Evolutionary conservation across 1,140 invertebrate genomes (phyloP), one percentile per base, ranked within the genome.

Genomic region (Harlomillsia oculata): DNA sequence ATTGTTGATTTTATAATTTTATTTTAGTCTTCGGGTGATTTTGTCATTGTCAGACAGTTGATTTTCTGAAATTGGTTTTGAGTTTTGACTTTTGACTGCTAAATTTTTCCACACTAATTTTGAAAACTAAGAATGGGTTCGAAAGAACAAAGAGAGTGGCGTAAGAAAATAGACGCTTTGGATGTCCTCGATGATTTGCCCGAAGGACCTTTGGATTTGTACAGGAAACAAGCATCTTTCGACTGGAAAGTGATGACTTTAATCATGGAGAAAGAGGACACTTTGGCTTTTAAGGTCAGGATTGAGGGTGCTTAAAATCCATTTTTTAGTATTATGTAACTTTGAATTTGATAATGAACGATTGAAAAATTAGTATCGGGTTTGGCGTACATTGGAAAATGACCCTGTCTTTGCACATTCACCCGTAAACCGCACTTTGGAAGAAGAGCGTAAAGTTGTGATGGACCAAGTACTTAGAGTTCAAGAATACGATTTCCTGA

Each of bases 211-310:
- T 72, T 89, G 40, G 80, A 84, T 68, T 67, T 66, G 2, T 88
- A 86, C 71, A 77, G 87, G 64, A 80, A 80, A 61, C 76, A 74
- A 53, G 80, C 85, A 5, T 79, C 80, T 6, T 89, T 90, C 67
- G 76, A 85, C 68, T 89, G 86, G 85, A 87, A 86, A 69, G 72
- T 78, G 56, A 76, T 91, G 70, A 82, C 80, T 62, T 60, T 85
- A 34, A 77, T 83, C 50, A 71, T 89, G 41, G 83, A 88, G 64
- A 82, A 81, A 56, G 78, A 85, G 65, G 76, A 85, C 40, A 71
- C 80, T 48, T 70, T 88, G 25, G 77, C 77, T 69, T 78, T 83
- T 50, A 86, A 87, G 76, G 54, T 56, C 26, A 28, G n/a, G n/a
- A n/a, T n/a, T n/a, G n/a, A n/a, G n/a, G n/a, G 21, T 26, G 8